Percentiles rank a stretch among this genome's conserved stretches.
phyloP scores from a whole-genome alignment of 2,113 vertebrate species.

The Cyanocitta stelleri region DNA sequence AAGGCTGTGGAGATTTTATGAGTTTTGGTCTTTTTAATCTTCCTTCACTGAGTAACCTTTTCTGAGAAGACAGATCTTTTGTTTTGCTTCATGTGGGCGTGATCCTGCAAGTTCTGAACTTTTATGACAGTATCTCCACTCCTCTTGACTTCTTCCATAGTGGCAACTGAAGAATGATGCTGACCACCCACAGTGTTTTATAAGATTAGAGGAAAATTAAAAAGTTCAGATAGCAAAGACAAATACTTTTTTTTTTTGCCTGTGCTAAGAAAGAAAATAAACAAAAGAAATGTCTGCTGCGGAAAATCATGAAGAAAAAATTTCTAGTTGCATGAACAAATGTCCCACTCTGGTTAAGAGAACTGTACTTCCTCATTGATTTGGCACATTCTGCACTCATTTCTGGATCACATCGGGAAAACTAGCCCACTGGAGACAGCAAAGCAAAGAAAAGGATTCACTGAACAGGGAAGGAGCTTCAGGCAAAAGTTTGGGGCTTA shows the following conservation, averaged over 20 bases:
- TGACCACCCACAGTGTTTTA: neutral
- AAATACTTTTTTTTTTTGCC: neutral
- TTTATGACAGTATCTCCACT: neutral
- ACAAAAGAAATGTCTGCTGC: neutral
- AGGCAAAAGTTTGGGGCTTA: neutral
- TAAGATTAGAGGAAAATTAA: neutral
- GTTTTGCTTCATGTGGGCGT: neutral
- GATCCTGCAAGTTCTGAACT: neutral
- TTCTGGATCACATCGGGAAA: neutral
- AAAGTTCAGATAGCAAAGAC: neutral
- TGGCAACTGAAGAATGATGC: neutral
- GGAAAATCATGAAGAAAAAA: neutral
- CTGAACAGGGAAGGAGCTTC: neutral
- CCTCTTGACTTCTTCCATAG: neutral
- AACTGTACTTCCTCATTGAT: neutral
- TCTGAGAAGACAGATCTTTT: neutral
- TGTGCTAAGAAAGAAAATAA: neutral
- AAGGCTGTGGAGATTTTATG: neutral
- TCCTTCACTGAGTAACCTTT: neutral
- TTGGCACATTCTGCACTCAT: neutral
- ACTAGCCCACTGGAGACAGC: neutral
- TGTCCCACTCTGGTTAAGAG: neutral
- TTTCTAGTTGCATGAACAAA: neutral
- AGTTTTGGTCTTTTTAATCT: neutral
- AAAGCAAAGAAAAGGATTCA: neutral